Percentiles rank a stretch among this genome's conserved stretches.
Conservation (phyloP, 1,140 invertebrate species). For the Euura lappo region DNA sequence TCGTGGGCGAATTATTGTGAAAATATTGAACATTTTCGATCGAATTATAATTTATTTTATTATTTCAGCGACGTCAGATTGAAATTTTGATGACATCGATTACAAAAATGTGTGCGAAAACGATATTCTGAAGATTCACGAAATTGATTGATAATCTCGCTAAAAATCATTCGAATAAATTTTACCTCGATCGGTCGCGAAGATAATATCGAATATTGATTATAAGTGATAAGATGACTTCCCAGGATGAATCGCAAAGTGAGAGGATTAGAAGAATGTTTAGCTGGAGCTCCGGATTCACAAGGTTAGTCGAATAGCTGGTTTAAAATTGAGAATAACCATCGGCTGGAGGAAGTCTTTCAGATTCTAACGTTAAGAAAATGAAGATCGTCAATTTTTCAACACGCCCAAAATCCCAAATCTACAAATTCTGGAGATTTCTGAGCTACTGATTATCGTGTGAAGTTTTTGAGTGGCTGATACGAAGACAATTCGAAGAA, state of each 20-base stretch:
- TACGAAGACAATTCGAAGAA: conserved; percentile 16
- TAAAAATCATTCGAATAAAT: background rate
- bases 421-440: too few relatives aligned
- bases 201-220: background rate
- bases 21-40: too few relatives aligned
- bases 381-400: too few relatives aligned
- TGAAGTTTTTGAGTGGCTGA: too few relatives aligned
- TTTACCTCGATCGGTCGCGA: background rate
- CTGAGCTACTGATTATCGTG: too few relatives aligned
- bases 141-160: background rate
- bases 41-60: too few relatives aligned
- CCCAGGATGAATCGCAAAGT: conserved; percentile 40
- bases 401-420: too few relatives aligned
- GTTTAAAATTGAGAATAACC: too few relatives aligned
- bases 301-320: conserved; percentile 34
- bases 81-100: background rate
- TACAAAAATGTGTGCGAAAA: background rate
- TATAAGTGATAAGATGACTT: conserved; percentile 37
- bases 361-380: too few relatives aligned
- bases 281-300: conserved; percentile 53
- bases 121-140: background rate
- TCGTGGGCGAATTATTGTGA: too few relatives aligned
- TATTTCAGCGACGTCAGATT: too few relatives aligned
- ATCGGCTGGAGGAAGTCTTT: too few relatives aligned
- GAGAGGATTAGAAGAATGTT: conserved; percentile 56